Evolutionary conservation across 2,797 vertebrate genomes (phyloP), one percentile per base, ranked within the genome.

Genomic region (Semotilus atromaculatus): DNA sequence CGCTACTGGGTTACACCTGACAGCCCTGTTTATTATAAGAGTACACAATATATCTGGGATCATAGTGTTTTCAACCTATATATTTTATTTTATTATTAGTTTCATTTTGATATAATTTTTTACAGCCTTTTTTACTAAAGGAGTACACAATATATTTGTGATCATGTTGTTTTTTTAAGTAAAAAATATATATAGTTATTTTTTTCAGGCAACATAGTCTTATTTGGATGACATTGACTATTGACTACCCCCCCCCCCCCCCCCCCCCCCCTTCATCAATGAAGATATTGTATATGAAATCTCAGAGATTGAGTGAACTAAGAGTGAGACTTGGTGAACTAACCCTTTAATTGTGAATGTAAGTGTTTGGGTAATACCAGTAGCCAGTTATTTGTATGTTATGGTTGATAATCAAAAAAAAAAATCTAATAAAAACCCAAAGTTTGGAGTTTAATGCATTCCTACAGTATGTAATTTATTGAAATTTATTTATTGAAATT

Each of bases 11-110:
- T 85, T 80, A 81, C n/a, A 9, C 66, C 3, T 66, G 26, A n/a
- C 36, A 55, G 23, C 80, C 7, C 66, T 78, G 60, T 76, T 23
- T 74, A 71, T 55, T 66, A 51, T 31, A 45, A 9, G 14, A 29
- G 31, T 19, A 80, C 14, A 55, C 86, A 23, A n/a, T 75, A 85
- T 64, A 45, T 85, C 53, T 78, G 76, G 45, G 45, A 80, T 58
- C 29, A 10, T 16, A 6, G 38, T n/a, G 67, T 6, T 43, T 43
- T 72, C 21, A 40, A 70, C 38, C 5, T 23, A n/a, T 40, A 23
- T n/a, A 29, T 5, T 31, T 55, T 5, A 29, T 64, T 64, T 31
- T n/a, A 23, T 68, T 36, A 1, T 14, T n/a, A 11, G 19, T 64
- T 66, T 19, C 14, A 6, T 40, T 36, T 6, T 14, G 7, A 40